phyloP scores from a whole-genome alignment of 2,113 vertebrate genomes.

The Podarcis raffonei region DNA sequence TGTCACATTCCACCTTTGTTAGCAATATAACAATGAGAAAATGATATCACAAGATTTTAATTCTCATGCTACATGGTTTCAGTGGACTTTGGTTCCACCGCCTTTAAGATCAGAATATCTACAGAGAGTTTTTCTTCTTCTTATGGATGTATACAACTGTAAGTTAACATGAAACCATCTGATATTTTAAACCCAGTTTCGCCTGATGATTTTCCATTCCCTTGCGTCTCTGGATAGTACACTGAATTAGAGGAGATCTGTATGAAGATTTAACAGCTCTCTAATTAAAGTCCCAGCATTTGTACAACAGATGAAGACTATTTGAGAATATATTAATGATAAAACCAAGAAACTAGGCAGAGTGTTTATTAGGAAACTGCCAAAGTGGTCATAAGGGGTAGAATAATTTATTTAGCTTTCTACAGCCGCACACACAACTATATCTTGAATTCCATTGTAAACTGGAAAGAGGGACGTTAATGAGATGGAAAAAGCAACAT shows the following conservation, averaged over 20 bases:
- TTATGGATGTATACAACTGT: conserved; percentile 60
- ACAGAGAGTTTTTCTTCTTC: not conserved
- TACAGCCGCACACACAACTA: conserved; percentile 63
- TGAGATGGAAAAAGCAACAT: conserved; percentile 71
- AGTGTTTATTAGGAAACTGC: conserved; percentile 72
- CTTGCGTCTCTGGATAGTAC: conserved; percentile 65
- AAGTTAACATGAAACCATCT: conserved; percentile 63
- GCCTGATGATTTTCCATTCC: conserved; percentile 65
- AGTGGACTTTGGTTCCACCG: conserved; percentile 46
- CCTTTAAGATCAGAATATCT: conserved; percentile 33
- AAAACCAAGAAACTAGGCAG: conserved; percentile 68
- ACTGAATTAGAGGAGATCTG: conserved; percentile 72
- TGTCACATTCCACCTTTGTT: conserved; percentile 29
- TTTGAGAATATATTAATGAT: conserved; percentile 81
- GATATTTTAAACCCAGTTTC: conserved; percentile 65
- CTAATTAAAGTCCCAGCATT: conserved; percentile 76
- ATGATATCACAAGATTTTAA: not conserved
- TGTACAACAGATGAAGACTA: conserved; percentile 76
- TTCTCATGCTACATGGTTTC: not conserved
- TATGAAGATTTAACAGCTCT: conserved; percentile 74
- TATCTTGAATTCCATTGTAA: conserved; percentile 68
- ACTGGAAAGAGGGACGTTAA: conserved; percentile 72
- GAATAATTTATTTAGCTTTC: conserved; percentile 65
- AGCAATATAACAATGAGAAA: conserved; percentile 43
- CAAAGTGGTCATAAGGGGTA: conserved; percentile 69